phyloP scores from a whole-genome alignment of 35 echinoderm and acorn worm species.

The Antedon bifida region DNA sequence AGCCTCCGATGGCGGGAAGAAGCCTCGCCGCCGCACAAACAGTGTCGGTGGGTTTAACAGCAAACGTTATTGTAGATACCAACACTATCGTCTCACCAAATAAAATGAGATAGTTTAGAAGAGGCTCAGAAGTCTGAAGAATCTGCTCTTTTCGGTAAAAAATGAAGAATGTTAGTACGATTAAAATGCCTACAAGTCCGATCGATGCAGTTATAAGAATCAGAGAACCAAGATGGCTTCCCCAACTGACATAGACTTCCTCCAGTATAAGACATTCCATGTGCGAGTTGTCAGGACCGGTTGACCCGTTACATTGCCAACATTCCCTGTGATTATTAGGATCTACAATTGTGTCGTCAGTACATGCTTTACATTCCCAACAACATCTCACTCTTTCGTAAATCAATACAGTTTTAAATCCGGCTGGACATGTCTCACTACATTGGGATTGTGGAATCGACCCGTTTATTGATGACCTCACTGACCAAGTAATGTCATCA shows the following conservation, averaged over 20 bases:
- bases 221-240: not conserved
- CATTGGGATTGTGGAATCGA: slow-evolving; percentile 36
- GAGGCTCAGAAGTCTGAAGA: not conserved
- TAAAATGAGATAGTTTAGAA: not conserved
- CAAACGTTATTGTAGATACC: not conserved
- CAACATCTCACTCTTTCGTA: slow-evolving; percentile 25
- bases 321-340: not conserved
- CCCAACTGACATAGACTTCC: not conserved
- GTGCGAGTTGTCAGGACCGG: not conserved
- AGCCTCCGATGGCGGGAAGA: not conserved
- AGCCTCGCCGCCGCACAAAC: not conserved
- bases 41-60: not conserved
- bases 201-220: not conserved
- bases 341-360: not conserved
- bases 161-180: not conserved
- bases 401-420: slow-evolving; percentile 13
- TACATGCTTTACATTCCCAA: slow-evolving; percentile 43
- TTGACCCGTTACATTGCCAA: not conserved
- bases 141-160: not conserved
- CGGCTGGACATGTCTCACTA: slow-evolving; percentile 38
- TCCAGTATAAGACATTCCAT: not conserved
- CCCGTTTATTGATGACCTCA: slow-evolving; percentile 41
- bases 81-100: not conserved
- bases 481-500: slow-evolving; percentile 7
- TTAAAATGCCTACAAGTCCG: not conserved